A percentile compares a stretch with the other conserved stretches of the same genome.
These are phyloP conservation scores for Agrilus mali DNA, from an alignment of 2,888 invertebrate species.

Conservation along the genomic window DNA sequence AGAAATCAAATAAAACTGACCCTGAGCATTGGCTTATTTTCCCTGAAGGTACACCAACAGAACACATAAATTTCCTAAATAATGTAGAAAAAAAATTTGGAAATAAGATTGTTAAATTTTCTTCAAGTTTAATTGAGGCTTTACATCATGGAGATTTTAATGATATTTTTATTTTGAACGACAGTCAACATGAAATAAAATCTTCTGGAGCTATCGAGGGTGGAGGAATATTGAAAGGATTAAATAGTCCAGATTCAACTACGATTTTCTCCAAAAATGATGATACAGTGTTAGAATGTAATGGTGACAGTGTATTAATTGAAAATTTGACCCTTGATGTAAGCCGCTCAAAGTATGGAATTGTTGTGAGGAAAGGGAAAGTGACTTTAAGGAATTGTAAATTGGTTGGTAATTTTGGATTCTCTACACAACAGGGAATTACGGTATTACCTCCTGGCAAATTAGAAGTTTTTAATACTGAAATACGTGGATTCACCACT, in stretches of 20 bases:
- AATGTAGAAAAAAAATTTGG: conserved; percentile 31
- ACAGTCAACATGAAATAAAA: conserved; percentile 37
- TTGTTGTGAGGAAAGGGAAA: conserved; percentile 37
- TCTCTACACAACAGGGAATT: conserved; percentile 42
- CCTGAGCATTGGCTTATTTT: conserved; percentile 35
- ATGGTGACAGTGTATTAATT: conserved; percentile 34
- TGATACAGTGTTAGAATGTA: conserved; percentile 41
- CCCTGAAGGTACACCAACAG: conserved; percentile 33
- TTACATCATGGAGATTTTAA: conserved; percentile 31
- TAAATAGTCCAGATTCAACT: conserved; percentile 18
- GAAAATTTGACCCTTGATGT: conserved; percentile 43
- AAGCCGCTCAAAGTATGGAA: conserved; percentile 37
- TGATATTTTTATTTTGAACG: conserved; percentile 39
- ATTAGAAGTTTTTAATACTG: conserved; percentile 35
- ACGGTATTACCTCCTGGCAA: conserved; percentile 35
- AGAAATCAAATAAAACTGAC: conserved; percentile 10
- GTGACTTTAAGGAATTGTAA: conserved; percentile 38
- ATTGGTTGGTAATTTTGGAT: conserved; percentile 36
- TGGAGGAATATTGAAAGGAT: conserved; percentile 31
- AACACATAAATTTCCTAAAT: conserved; percentile 35
- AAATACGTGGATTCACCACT: conserved; percentile 39
- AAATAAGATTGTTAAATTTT: conserved; percentile 32
- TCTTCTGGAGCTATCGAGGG: conserved; percentile 39
- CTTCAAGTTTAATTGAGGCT: conserved; percentile 29
- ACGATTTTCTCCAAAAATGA: conserved; percentile 35